A percentile compares a stretch with the other conserved stretches of the same genome.
phyloP scores from a whole-genome alignment of 2,113 vertebrate species.

The Neopipo cinnamomea region DNA sequence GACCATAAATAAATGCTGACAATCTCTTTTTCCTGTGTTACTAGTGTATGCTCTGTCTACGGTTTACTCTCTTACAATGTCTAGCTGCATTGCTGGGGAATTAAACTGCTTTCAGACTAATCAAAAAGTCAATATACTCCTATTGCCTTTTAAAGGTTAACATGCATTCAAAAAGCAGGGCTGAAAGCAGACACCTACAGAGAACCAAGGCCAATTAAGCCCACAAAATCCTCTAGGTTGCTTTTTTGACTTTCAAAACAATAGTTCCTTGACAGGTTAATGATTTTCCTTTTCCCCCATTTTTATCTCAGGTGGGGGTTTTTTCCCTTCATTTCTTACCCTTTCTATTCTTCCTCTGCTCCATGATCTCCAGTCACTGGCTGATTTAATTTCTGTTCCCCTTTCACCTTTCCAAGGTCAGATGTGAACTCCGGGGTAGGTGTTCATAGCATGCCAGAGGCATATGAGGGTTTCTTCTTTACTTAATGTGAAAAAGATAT shows the following conservation, averaged over 20 bases:
- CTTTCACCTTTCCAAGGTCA: neutral
- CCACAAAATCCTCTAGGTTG: neutral
- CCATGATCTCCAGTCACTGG: neutral
- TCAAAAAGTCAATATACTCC: neutral
- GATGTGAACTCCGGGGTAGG: neutral
- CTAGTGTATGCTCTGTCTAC: neutral
- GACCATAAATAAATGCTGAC: neutral
- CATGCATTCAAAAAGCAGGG: neutral
- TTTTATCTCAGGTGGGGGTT: neutral
- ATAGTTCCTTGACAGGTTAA: neutral
- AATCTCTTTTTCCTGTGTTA: neutral
- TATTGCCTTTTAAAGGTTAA: constrained; percentile 33
- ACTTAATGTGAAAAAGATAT: neutral
- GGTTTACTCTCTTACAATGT: neutral
- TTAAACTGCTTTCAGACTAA: constrained; percentile 9
- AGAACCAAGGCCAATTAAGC: neutral
- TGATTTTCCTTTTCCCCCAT: neutral
- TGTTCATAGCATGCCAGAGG: neutral
- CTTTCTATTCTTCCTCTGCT: neutral
- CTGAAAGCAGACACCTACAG: neutral
- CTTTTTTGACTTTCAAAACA: neutral
- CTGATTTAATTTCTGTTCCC: neutral
- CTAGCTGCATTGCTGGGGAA: neutral
- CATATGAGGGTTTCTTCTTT: neutral
- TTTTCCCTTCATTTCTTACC: neutral